These are phyloP conservation scores for Pontoporia blainvillei DNA, from an alignment of 2,113 vertebrate species.

Conservation along the genomic window DNA sequence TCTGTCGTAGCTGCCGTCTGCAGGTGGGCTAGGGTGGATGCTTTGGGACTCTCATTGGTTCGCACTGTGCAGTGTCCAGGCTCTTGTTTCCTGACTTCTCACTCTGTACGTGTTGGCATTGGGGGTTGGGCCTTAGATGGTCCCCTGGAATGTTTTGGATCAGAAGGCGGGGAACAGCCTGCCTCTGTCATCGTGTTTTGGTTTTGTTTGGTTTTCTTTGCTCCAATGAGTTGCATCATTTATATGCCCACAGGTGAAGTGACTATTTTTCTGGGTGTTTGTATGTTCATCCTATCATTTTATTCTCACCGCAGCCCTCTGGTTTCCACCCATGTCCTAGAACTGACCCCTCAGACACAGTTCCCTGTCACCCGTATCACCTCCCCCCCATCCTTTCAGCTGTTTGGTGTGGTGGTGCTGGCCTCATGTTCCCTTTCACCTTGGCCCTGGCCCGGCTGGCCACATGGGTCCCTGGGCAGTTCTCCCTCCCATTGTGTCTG, in stretches of 20 bases:
- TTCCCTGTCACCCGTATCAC: rapidly evolving
- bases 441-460: not conserved
- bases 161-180: not conserved
- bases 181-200: not conserved
- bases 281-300: not conserved
- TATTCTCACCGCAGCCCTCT: not conserved
- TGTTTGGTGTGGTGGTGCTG: not conserved
- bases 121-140: not conserved
- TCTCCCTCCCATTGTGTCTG: not conserved
- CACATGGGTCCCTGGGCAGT: rapidly evolving
- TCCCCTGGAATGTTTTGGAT: not conserved
- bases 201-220: not conserved
- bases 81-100: not conserved
- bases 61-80: not conserved
- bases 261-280: not conserved
- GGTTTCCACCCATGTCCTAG: not conserved
- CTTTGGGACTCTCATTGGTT: not conserved
- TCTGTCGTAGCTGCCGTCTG: not conserved
- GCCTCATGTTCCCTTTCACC: not conserved
- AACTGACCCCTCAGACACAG: not conserved
- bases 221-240: not conserved
- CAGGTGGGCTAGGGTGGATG: not conserved
- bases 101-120: not conserved
- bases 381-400: not conserved
- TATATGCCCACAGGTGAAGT: not conserved